phyloP scores from a whole-genome alignment of 2,113 vertebrate species.

The Pedetes capensis region DNA sequence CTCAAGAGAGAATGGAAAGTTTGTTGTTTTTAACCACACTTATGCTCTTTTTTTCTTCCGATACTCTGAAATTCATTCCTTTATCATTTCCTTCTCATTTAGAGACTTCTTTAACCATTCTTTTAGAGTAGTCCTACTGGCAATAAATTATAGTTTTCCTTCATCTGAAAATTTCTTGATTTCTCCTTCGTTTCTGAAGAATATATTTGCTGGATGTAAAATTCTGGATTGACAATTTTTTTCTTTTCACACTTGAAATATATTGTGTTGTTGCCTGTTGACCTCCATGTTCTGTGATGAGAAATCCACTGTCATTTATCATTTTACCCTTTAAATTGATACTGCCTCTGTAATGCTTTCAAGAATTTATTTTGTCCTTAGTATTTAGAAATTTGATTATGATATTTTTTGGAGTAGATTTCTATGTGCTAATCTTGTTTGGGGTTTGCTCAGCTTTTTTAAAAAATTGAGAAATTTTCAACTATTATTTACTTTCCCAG shows the following conservation, averaged over 20 bases:
- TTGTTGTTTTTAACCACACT: neutral
- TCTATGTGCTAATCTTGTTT: neutral
- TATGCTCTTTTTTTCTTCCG: neutral
- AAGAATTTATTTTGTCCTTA: neutral
- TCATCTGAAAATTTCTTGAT: constrained; percentile 1
- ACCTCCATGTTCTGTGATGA: neutral
- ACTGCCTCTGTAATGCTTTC: neutral
- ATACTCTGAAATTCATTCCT: neutral
- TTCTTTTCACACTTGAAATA: neutral
- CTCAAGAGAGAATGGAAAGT: neutral
- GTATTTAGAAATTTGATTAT: neutral
- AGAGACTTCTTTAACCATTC: neutral
- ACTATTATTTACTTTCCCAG: neutral
- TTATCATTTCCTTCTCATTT: neutral
- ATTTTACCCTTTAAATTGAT: neutral
- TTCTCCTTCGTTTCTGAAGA: neutral
- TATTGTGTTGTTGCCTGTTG: neutral
- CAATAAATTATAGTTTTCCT: neutral
- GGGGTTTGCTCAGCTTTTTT: neutral
- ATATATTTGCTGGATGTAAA: constrained; percentile 26
- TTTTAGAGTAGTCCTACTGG: neutral
- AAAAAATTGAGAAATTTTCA: neutral
- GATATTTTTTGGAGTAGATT: neutral
- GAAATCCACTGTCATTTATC: neutral
- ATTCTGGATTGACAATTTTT: neutral